Evolutionary conservation across 2,888 invertebrate species (phyloP).

Genomic region (Synanthedon formicaeformis): DNA sequence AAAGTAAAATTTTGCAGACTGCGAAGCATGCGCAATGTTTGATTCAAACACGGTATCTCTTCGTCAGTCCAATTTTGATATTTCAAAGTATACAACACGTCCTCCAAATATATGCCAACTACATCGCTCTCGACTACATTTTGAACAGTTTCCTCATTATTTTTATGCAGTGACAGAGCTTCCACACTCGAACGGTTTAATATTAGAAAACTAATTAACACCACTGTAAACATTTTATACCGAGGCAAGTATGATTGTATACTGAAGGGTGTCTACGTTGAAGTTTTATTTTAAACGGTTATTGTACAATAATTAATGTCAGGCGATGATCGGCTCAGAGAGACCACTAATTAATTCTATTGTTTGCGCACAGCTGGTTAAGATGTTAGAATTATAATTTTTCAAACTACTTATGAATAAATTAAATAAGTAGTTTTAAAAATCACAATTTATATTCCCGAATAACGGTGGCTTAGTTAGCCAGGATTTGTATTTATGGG

Average conservation of each 20-base stretch:
- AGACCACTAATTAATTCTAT: not conserved
- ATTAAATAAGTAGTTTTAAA: too few relatives aligned
- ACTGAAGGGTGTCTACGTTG: constrained; percentile 5
- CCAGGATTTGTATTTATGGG: too few relatives aligned
- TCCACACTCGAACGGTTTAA: constrained; percentile 2
- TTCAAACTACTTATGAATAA: too few relatives aligned
- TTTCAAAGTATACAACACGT: constrained; percentile 43
- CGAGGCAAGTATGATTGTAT: not conserved
- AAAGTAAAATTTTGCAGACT: constrained; percentile 64
- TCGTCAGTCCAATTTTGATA: constrained; percentile 44
- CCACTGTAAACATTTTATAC: constrained; percentile 1
- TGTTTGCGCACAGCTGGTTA: not conserved
- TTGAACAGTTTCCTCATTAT: constrained; percentile 1
- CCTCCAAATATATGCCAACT: constrained; percentile 43
- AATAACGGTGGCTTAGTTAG: too few relatives aligned
- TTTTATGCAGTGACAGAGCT: constrained; percentile 4
- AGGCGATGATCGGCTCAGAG: constrained; percentile 19
- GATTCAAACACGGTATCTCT: constrained; percentile 42
- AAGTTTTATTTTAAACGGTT: constrained; percentile 25
- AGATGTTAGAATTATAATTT: too few relatives aligned
- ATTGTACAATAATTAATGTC: constrained; percentile 26
- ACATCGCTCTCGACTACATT: constrained; percentile 17
- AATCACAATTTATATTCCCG: too few relatives aligned
- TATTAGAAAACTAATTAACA: not conserved
- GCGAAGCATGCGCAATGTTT: constrained; percentile 37